A percentile compares a stretch with the other conserved stretches of the same genome.
phyloP scores from a whole-genome alignment of 2,113 vertebrate genomes.

The Archocentrus centrarchus region DNA sequence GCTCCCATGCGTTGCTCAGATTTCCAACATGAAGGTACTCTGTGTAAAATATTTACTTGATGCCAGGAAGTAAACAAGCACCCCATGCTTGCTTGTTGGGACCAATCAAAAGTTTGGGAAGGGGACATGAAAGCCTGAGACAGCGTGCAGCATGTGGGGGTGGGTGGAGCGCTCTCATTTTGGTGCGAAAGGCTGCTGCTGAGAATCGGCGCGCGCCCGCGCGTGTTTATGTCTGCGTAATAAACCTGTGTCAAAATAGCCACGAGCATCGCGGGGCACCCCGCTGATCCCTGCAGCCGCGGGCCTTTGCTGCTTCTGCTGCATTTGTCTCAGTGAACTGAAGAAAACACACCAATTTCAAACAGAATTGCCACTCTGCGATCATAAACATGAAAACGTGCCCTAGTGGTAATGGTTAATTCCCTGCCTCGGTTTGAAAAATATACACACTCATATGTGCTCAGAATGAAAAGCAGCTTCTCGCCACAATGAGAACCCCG shows the following conservation, averaged over 20 bases:
- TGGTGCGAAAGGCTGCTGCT: background rate
- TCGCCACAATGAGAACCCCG: background rate
- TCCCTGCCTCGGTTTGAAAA: conserved; percentile 22
- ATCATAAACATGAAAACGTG: conserved; percentile 51
- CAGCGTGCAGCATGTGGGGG: conserved; percentile 34
- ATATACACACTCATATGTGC: background rate
- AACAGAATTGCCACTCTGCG: conserved; percentile 44
- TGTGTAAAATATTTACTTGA: conserved; percentile 78
- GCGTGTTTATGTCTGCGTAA: conserved; percentile 8
- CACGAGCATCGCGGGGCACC: background rate
- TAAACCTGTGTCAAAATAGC: conserved; percentile 44
- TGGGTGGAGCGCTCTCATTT: conserved; percentile 18
- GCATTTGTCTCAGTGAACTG: conserved; percentile 36
- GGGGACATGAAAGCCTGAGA: conserved; percentile 71
- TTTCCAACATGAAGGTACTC: conserved; percentile 61
- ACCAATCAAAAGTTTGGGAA: conserved; percentile 72
- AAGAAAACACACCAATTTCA: conserved; percentile 45
- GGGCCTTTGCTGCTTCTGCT: conserved; percentile 14
- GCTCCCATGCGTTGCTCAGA: conserved; percentile 51
- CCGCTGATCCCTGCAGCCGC: conserved; percentile 26
- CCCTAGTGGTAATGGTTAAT: conserved; percentile 24
- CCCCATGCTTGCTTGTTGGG: conserved; percentile 67
- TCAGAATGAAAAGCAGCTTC: background rate
- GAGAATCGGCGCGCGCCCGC: background rate
- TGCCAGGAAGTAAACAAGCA: conserved; percentile 75